Percentiles rank a stretch among this genome's conserved stretches.
Conservation (phyloP, 2,113 vertebrate species). For the Varanus komodoensis region DNA sequence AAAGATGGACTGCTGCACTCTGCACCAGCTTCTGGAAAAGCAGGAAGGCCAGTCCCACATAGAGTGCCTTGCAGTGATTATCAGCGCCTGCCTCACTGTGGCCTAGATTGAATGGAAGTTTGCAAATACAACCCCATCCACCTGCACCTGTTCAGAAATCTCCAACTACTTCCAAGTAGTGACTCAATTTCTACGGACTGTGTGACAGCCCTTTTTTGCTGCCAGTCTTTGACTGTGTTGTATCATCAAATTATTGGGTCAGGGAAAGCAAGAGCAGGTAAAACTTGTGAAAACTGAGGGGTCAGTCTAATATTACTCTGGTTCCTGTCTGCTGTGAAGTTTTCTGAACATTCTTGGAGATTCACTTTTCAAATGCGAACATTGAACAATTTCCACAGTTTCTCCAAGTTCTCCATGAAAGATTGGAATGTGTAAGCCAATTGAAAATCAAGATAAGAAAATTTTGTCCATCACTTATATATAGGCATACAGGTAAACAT, state of each 20-base stretch:
- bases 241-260: background rate
- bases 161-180: background rate
- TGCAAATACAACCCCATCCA: too few species aligned
- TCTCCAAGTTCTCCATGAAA: background rate
- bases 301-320: background rate
- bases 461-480: background rate
- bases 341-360: too few species aligned
- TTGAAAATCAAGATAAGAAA: background rate
- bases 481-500: too few species aligned
- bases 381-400: background rate
- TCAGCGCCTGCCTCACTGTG: too few species aligned
- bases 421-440: background rate
- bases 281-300: background rate
- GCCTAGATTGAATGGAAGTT: too few species aligned
- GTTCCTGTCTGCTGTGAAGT: background rate
- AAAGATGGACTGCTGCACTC: too few species aligned
- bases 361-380: background rate
- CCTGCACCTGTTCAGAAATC: too few species aligned
- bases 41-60: too few species aligned
- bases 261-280: background rate
- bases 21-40: too few species aligned
- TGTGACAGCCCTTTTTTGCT: too few species aligned
- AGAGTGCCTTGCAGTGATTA: too few species aligned
- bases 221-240: background rate
- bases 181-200: background rate